Conservation (phyloP, 2,113 vertebrate genomes). For the Poecile atricapillus region DNA sequence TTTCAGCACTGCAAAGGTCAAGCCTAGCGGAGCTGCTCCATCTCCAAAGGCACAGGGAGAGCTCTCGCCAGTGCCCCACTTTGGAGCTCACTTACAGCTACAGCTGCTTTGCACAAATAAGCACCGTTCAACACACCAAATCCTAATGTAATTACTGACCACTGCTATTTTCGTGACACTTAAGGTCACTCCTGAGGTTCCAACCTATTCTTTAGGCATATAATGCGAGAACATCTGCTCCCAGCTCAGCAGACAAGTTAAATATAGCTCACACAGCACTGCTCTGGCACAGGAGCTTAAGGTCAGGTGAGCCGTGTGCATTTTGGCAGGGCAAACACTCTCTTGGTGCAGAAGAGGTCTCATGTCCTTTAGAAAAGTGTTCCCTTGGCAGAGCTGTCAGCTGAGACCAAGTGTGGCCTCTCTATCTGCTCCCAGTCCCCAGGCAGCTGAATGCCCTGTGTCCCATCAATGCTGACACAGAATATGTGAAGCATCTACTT, state of each 20-base stretch:
- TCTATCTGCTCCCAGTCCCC: neutral
- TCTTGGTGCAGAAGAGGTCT: neutral
- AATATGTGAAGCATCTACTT: neutral
- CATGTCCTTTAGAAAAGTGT: neutral
- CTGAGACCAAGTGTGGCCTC: neutral
- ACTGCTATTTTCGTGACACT: neutral
- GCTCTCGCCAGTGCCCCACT: neutral
- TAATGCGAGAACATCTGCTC: constrained; percentile 22
- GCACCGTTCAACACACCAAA: neutral
- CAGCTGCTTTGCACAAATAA: neutral
- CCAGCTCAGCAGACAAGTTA: constrained; percentile 29
- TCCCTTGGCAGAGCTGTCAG: neutral
- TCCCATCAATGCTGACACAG: neutral
- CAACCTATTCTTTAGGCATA: neutral
- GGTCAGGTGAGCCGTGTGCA: constrained; percentile 49
- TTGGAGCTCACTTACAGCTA: neutral
- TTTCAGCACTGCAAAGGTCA: constrained; percentile 45
- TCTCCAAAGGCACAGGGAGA: neutral
- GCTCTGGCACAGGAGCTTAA: constrained; percentile 38
- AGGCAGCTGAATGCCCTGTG: neutral
- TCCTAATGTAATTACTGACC: neutral
- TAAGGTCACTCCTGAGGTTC: neutral
- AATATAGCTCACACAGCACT: constrained; percentile 35
- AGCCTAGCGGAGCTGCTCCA: neutral
- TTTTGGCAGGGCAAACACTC: neutral